These are phyloP conservation scores for Oscheius sp. DNA, from an alignment of 1,140 invertebrate species.

Conservation along the genomic window DNA sequence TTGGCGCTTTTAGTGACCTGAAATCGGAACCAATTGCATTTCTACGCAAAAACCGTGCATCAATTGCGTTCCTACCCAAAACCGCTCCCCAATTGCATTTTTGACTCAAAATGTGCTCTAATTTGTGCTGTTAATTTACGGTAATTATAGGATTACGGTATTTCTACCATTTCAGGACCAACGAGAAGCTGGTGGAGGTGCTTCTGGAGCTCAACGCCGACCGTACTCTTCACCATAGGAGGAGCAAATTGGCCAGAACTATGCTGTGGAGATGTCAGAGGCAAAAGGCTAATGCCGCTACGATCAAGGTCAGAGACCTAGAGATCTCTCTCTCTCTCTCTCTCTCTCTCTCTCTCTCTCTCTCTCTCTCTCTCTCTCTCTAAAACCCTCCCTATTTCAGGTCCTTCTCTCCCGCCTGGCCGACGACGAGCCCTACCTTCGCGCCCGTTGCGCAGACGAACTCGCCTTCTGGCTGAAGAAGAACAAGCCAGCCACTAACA, in stretches of 20 bases:
- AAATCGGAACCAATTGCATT: too few relatives aligned
- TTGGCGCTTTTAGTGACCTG: too few relatives aligned
- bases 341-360: neutral
- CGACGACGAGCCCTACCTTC: neutral
- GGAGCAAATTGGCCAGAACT: neutral
- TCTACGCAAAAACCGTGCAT: too few relatives aligned
- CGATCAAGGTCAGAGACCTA: slow-evolving; percentile 2
- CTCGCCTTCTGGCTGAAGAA: slow-evolving; percentile 12
- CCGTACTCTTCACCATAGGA: neutral
- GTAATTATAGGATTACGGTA: too few relatives aligned
- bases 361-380: neutral
- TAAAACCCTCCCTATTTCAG: neutral
- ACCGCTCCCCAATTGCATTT: too few relatives aligned
- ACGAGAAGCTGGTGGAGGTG: neutral
- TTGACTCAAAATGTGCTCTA: too few relatives aligned
- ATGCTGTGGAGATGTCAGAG: neutral
- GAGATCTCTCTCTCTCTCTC: neutral
- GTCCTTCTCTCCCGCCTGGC: slow-evolving; percentile 2
- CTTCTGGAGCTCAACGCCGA: neutral
- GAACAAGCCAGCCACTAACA: slow-evolving; percentile 9
- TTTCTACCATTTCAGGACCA: neutral
- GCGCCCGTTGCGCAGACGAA: neutral
- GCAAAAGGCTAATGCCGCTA: neutral
- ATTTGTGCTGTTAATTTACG: too few relatives aligned
- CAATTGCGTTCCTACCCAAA: too few relatives aligned